Conservation (phyloP, 1,140 invertebrate species). For the Caenorhabditis remanei region DNA sequence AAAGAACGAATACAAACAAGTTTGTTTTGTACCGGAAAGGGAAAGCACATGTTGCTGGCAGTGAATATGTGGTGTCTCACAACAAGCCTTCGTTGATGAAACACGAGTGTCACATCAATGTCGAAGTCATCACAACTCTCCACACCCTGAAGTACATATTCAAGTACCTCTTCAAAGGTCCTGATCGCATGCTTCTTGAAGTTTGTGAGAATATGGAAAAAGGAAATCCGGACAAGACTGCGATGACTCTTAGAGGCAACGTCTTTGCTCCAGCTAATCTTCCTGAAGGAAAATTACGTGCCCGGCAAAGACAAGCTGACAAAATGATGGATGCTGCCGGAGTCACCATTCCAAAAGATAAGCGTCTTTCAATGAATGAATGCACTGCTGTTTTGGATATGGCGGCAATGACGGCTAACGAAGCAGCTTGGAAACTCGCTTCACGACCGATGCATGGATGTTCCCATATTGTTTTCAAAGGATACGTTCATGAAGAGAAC, state of each 20-base stretch:
- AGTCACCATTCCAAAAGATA: background rate
- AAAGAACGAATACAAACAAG: background rate
- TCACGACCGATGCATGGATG: background rate
- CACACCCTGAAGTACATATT: background rate
- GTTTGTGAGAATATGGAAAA: background rate
- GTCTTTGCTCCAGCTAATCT: background rate
- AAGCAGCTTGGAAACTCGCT: background rate
- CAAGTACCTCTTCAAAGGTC: background rate
- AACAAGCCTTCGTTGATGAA: background rate
- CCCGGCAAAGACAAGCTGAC: background rate
- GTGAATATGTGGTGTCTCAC: background rate
- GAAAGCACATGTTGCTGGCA: background rate
- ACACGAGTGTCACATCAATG: background rate
- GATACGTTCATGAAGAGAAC: too few relatives aligned
- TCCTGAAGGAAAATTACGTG: background rate
- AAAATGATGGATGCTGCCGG: background rate
- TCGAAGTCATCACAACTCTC: background rate
- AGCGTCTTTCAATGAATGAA: background rate
- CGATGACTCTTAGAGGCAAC: background rate
- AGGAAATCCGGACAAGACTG: background rate
- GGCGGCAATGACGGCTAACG: background rate
- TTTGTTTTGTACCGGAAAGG: background rate
- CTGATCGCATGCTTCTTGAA: background rate
- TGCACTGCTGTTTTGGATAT: background rate
- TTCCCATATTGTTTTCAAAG: too few relatives aligned